Conservation (phyloP, 2,888 invertebrate genomes). For the Drosophila melanosoma region DNA sequence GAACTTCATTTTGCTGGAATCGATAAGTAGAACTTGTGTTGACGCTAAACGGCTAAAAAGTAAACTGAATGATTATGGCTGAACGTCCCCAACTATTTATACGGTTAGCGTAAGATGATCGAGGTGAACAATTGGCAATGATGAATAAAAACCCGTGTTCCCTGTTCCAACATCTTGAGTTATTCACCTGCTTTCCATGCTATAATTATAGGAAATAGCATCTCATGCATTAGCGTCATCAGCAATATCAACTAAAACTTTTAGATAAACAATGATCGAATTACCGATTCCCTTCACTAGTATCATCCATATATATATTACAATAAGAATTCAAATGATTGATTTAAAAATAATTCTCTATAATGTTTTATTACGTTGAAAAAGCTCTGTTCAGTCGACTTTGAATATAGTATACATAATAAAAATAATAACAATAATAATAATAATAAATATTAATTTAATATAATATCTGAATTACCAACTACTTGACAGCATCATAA, state of each 20-base stretch:
- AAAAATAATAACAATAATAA: too few species aligned
- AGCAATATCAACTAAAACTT: conserved; percentile 1
- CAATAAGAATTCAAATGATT: not conserved
- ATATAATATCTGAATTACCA: not conserved
- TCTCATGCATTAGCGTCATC: conserved; percentile 20
- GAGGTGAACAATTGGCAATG: conserved; percentile 13
- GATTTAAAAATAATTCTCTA: not conserved
- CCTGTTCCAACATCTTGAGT: conserved; percentile 10
- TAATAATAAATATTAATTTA: not conserved
- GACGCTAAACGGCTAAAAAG: conserved; percentile 35
- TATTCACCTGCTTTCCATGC: conserved; percentile 54
- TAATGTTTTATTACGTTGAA: not conserved
- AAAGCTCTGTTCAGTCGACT: not conserved
- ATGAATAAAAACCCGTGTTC: conserved; percentile 35
- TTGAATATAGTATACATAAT: not conserved
- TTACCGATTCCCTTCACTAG: not conserved
- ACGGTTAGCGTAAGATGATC: conserved; percentile 24
- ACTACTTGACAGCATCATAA: not conserved
- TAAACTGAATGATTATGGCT: conserved; percentile 58
- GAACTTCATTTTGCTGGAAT: conserved; percentile 68
- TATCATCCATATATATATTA: not conserved
- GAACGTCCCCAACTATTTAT: conserved; percentile 63
- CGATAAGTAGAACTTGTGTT: conserved; percentile 28
- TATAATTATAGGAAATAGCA: conserved; percentile 53
- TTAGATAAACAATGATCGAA: not conserved